These are phyloP conservation scores for Ennomos quercinarius DNA, from an alignment of 2,888 invertebrate species.

Conservation along the genomic window DNA sequence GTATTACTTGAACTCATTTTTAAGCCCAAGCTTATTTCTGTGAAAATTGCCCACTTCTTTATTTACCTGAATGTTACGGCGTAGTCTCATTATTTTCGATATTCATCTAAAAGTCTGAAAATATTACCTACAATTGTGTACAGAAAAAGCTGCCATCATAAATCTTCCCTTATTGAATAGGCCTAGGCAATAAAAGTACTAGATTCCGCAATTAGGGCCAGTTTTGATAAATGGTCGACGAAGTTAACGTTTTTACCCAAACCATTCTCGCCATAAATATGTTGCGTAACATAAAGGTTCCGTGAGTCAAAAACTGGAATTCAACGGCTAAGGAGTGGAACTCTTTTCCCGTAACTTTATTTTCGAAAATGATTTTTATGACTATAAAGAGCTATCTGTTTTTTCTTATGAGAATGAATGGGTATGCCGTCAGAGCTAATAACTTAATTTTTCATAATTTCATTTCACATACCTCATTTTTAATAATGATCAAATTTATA, in stretches of 20 bases:
- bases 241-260: constrained; percentile 21
- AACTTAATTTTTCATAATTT: no score
- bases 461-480: no score
- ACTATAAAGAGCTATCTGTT: no score
- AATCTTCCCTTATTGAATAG: constrained; percentile 32
- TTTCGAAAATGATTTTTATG: no score
- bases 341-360: no score
- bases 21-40: no score
- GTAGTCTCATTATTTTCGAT: constrained; percentile 6
- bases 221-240: constrained; percentile 30
- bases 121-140: constrained; percentile 13
- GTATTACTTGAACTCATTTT: no score
- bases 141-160: constrained; percentile 20
- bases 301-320: neutral
- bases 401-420: no score
- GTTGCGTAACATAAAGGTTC: constrained; percentile 11
- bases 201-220: constrained; percentile 31
- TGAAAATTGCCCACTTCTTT: neutral
- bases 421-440: no score
- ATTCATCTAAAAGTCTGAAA: constrained; percentile 13
- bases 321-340: no score
- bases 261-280: constrained; percentile 14
- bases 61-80: constrained; percentile 7
- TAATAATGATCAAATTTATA: no score
- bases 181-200: constrained; percentile 26